These are phyloP conservation scores for Pelodiscus sinensis DNA, from an alignment of 2,113 vertebrate species.

Conservation along the genomic window DNA sequence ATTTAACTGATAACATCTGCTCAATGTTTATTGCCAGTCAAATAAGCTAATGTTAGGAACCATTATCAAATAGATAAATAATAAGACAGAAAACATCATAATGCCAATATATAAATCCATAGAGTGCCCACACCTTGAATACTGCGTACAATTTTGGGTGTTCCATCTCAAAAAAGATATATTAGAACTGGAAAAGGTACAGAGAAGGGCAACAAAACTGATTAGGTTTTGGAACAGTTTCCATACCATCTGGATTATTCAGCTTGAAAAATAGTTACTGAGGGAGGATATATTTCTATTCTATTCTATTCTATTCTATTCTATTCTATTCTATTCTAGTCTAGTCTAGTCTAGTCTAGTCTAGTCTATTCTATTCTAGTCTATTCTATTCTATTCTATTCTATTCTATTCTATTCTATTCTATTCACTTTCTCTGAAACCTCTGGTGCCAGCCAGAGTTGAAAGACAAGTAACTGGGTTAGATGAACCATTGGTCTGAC, in stretches of 20 bases:
- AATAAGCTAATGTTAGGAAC: background rate
- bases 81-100: background rate
- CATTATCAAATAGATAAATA: background rate
- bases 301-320: background rate
- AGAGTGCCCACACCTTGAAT: too few species aligned
- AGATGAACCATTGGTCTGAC: background rate
- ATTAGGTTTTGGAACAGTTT: background rate
- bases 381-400: too few species aligned
- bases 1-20: background rate
- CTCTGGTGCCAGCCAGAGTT: background rate
- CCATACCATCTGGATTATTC: background rate
- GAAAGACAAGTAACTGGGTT: background rate
- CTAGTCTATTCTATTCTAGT: too few species aligned
- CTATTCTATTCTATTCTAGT: too few species aligned
- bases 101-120: background rate
- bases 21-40: background rate
- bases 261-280: background rate
- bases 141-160: background rate
- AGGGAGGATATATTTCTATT: too few species aligned
- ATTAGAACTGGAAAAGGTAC: background rate
- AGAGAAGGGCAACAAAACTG: background rate
- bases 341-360: too few species aligned
- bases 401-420: background rate
- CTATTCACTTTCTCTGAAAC: background rate
- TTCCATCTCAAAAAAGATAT: background rate